Percentiles rank a stretch among this genome's conserved stretches.
These are phyloP conservation scores for Erpobdella octoculata DNA, from an alignment of 2,888 invertebrate genomes.

Conservation along the genomic window DNA sequence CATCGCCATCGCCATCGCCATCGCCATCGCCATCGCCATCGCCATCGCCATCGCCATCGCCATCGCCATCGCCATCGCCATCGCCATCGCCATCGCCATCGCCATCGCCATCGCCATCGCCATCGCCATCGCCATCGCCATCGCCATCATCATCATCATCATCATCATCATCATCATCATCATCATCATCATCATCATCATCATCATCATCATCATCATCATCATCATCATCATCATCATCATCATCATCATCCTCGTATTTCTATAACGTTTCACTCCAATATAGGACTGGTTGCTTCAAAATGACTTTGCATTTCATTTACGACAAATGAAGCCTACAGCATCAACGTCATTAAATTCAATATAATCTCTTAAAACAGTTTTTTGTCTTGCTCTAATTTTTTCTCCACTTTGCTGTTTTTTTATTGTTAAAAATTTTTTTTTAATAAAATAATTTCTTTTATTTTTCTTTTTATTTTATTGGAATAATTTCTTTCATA, in stretches of 20 bases:
- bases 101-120: neutral
- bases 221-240: slow-evolving; percentile 20
- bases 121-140: neutral
- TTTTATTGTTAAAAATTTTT: too few relatives aligned
- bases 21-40: neutral
- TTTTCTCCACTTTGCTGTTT: too few relatives aligned
- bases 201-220: slow-evolving; percentile 18
- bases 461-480: too few relatives aligned
- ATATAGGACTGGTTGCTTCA: too few relatives aligned
- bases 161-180: slow-evolving; percentile 9
- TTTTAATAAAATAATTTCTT: too few relatives aligned
- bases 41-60: neutral
- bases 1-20: neutral
- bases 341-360: neutral
- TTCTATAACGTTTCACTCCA: too few relatives aligned
- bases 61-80: neutral
- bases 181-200: slow-evolving; percentile 13
- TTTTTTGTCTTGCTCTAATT: too few relatives aligned
- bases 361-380: neutral
- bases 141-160: slow-evolving; percentile 23
- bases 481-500: too few relatives aligned
- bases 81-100: neutral
- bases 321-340: too few relatives aligned
- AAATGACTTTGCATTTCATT: too few relatives aligned
- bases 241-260: slow-evolving; percentile 23